Base-by-base conservation (phyloP, 1,140 invertebrate genomes). In the Drosophila biarmipes region DNA sequence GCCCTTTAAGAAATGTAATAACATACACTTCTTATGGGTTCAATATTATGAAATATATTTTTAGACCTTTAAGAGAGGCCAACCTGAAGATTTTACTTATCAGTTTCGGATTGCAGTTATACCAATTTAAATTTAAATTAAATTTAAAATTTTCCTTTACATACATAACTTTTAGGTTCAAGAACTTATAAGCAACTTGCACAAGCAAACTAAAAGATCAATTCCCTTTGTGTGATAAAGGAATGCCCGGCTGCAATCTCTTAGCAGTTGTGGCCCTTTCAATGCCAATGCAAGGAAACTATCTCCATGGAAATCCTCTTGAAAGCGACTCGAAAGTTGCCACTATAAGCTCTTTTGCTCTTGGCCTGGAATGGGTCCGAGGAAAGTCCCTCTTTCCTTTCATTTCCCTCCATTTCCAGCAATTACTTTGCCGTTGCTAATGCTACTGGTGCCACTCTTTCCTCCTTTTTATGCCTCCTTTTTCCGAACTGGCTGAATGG, bases 351-450 rank as follows among this genome's bases (percentile, higher is more conserved):
- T 62, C 64, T 68, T 59, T 53, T 53, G 43, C 55, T 57, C 34
- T 40, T 61, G 55, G 29, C 21, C 34, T 27, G 59, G 43, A 66
- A 51, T 66, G 59, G 43, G 49, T 29, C 63, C 42, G 21, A 63
- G 71, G 57, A 73, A 73, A 73, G 51, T 40, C 48, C 37, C 46
- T 63, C 17, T 35, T 46, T 56, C 52, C 58, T 49, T 31, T 42
- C 57, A 51, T 73, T 73, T 73, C 43, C 43, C 69, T 63, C 35
- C 57, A 73, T 73, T 73, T 55, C 31, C 15, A 34, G 45, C 63
- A 72, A 62, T 73, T 73, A 73, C 69, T 73, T 73, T 49, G 71
- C 56, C 66, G 45, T 64, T 24, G 63, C 58, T 64, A 67, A 66
- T 37, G 69, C 69, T 35, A 48, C 69, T 79, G 71, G 52, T 48